Conservation (phyloP, 2,888 invertebrate species). For the Syrista parreyssii region DNA sequence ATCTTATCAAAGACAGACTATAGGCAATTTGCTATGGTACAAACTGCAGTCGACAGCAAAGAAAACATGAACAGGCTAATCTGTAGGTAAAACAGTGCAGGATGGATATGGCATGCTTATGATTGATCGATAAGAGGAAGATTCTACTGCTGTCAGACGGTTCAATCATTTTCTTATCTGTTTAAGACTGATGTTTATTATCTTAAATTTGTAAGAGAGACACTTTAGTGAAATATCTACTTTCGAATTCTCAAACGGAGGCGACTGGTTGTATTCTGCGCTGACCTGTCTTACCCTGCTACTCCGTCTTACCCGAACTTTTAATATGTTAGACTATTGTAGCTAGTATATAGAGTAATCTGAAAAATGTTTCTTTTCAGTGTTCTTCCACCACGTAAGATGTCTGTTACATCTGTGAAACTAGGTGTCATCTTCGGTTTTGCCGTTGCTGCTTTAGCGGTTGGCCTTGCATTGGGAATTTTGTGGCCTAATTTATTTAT, state of each 20-base stretch:
- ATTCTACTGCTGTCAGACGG: not conserved
- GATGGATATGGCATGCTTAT: not conserved
- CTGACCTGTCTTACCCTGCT: no score
- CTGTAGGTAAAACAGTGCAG: not conserved
- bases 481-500: constrained; percentile 50
- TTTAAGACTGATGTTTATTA: not conserved
- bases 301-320: no score
- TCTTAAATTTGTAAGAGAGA: not conserved
- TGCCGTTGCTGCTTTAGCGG: constrained; percentile 38
- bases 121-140: not conserved
- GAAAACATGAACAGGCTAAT: not conserved
- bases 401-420: constrained; percentile 34
- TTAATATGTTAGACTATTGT: no score
- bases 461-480: constrained; percentile 45
- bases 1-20: not conserved
- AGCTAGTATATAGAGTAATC: no score
- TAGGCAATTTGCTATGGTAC: not conserved
- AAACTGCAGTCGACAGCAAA: not conserved
- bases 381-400: constrained; percentile 30
- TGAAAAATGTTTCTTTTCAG: constrained; percentile 30
- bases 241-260: not conserved
- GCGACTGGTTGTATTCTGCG: no score
- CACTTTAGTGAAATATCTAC: not conserved
- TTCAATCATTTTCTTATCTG: not conserved
- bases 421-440: constrained; percentile 37